These are phyloP conservation scores for Clarias laeviceps DNA, from an alignment of 2,797 vertebrate species.

Conservation along the genomic window DNA sequence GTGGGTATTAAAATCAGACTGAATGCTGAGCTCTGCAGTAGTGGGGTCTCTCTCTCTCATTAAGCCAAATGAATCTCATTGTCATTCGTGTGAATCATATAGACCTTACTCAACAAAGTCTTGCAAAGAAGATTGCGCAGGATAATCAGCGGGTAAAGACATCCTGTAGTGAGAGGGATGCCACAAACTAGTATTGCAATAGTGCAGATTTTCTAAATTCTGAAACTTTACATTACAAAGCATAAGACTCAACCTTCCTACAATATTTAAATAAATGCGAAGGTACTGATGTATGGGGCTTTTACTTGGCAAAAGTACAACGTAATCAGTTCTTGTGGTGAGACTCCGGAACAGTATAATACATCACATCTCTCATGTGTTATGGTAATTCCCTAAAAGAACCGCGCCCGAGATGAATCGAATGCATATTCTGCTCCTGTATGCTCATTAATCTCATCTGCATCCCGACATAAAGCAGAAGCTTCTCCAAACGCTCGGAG, in stretches of 20 bases:
- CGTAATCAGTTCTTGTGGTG: conserved; percentile 2
- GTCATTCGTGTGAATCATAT: conserved; percentile 40
- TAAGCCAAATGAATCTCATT: neutral
- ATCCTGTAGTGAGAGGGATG: neutral
- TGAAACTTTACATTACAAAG: neutral
- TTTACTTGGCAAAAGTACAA: conserved; percentile 13
- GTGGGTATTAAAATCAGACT: conserved; percentile 15
- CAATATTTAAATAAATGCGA: neutral
- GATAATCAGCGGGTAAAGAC: conserved; percentile 45
- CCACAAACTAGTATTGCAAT: neutral
- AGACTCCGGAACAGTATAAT: neutral
- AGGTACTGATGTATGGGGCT: conserved; percentile 7
- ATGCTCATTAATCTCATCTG: conserved; percentile 21
- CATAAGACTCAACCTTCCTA: neutral
- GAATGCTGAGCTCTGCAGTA: neutral
- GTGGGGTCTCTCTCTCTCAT: neutral
- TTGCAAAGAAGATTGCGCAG: conserved; percentile 10
- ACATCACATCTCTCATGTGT: conserved; percentile 7
- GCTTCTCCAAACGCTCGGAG: neutral
- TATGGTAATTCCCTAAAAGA: conserved; percentile 17
- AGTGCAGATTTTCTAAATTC: neutral
- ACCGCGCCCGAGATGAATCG: neutral
- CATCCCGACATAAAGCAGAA: neutral
- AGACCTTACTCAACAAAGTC: conserved; percentile 13
- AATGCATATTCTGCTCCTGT: neutral